Base-by-base conservation (phyloP, 2,888 invertebrate genomes). In the Synanthedon tipuliformis region DNA sequence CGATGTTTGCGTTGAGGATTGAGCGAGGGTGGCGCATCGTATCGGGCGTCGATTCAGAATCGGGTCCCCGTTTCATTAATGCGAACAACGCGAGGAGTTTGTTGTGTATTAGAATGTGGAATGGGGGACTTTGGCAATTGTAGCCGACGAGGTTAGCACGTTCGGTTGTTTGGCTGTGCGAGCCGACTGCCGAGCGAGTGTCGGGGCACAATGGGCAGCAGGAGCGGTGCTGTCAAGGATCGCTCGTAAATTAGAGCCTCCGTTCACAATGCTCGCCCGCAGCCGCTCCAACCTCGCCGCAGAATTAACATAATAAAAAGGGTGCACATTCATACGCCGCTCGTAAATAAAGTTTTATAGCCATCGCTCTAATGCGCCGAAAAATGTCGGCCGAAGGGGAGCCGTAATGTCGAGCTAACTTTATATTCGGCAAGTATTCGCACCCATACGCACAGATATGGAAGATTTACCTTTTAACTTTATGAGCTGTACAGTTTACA, bases 241-340 rank as follows among this genome's bases (percentile, higher is more conserved):
- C 50, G 58, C 53, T 64, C 78, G 73, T 82, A 82, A 81, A 82
- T 83, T 78, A 79, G 71, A 68, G 61, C 66, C 67, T 66, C 61
- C 62, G 64, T 58, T 59, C 60, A 72, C 71, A 71, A 72, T 70
- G 64, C 66, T 62, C 63, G 61, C 66, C 63, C 52, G 53, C 55
- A 53, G 51, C 60, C 64, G 53, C 49, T 52, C 53, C 41, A 55
- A 55, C 53, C 48, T 53, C 51, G 65, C 73, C 75, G 64, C 73
- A 65, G 71, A 76, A 83, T 84, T 84, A 81, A 78, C 84, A 83
- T 84, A 81, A 84, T 81, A 84, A 84, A 82, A 81, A 81, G 76
- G 76, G 76, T 62, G 61, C 69, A 67, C 81, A 77, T 80, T 81
- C 81, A 79, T 78, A 78, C 69, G 68, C 60, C 61, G 73, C 62